Evolutionary conservation across 64 coral and sea anemone genomes (phyloP), one percentile per base, ranked within the genome.

Genomic region (Orbicella faveolata): DNA sequence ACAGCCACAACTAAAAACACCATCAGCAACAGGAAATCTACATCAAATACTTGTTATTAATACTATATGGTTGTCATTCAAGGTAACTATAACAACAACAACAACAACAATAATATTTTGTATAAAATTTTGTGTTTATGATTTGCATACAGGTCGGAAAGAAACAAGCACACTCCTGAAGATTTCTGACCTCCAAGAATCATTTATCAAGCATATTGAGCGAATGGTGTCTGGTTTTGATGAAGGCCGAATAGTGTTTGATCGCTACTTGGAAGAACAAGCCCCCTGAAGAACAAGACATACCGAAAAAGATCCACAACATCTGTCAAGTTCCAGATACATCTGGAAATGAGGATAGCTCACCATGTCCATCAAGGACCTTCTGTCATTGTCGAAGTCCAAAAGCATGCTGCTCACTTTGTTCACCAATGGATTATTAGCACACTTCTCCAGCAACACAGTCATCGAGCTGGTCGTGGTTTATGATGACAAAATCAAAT

Each of bases 331-430:
- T 70, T 86, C 61, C 10, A 86, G 61, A 68, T 68, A 61, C 61
- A 68, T 35, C 23, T 19, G 63, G 83, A 86, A 37, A 86, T 84
- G 57, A 84, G 65, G 30, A 30, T 30, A 30, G 81, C 81, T 65
- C 25, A 84, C 81, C 81, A 65, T 84, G 81, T 65, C 81, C 35
- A 61, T 84, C 51, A 84, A 84, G 81, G 81, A 84, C 34, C 52
- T 84, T 84, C 61, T 84, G 51, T 84, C 81, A 26, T 84, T 59
- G 16, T 84, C 61, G n/a, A 84, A 84, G 81, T 65, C 81, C 55
- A 84, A 84, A 66, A 84, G 81, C 52, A 53, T 53, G 52, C 52
- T 53, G 4, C 4, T 53, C 52, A 53, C 4, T 53, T 53, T 53
- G 12, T 84, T 84, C 37, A 23, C 9, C 35, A 33, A 84, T 30